These are phyloP conservation scores for Horisme vitalbata DNA, from an alignment of 2,888 invertebrate species.

Conservation along the genomic window DNA sequence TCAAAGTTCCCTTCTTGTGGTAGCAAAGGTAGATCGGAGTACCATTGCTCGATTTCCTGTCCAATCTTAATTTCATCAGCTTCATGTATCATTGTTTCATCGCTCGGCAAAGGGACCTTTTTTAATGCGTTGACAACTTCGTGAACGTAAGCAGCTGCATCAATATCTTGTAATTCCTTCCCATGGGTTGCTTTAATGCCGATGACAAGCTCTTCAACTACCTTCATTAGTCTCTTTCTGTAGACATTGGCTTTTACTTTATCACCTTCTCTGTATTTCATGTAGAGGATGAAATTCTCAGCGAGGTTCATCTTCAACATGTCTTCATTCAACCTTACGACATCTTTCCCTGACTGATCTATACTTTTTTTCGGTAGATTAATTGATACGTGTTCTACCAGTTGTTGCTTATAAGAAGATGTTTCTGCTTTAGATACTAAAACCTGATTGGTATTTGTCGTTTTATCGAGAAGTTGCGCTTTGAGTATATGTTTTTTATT, in stretches of 20 bases:
- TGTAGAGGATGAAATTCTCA: conserved; percentile 54
- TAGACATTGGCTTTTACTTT: conserved; percentile 49
- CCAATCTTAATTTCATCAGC: conserved; percentile 55
- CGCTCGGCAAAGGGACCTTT: conserved; percentile 54
- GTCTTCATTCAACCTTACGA: conserved; percentile 45
- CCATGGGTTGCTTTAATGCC: conserved; percentile 45
- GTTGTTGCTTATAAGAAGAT: conserved; percentile 49
- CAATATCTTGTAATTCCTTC: conserved; percentile 40
- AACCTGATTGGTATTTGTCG: conserved; percentile 42
- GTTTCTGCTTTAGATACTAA: conserved; percentile 36
- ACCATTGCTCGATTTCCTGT: conserved; percentile 62
- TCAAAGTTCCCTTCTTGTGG: conserved; percentile 35
- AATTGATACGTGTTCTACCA: conserved; percentile 46
- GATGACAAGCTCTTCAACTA: conserved; percentile 44
- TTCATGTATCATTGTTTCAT: conserved; percentile 52
- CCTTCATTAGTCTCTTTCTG: conserved; percentile 48
- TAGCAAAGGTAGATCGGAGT: conserved; percentile 50
- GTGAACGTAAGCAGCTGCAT: conserved; percentile 38
- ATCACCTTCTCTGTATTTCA: conserved; percentile 49
- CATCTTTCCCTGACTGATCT: conserved; percentile 25
- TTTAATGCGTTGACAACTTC: conserved; percentile 50
- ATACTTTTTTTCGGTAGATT: conserved; percentile 39
- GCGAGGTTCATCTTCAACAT: conserved; percentile 47
- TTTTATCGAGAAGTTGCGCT: conserved; percentile 52
- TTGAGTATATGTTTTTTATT: conserved; percentile 47